Percentiles rank a stretch among this genome's conserved stretches.
These are phyloP conservation scores for Agapornis canus DNA, from an alignment of 2,797 vertebrate species.

Conservation along the genomic window DNA sequence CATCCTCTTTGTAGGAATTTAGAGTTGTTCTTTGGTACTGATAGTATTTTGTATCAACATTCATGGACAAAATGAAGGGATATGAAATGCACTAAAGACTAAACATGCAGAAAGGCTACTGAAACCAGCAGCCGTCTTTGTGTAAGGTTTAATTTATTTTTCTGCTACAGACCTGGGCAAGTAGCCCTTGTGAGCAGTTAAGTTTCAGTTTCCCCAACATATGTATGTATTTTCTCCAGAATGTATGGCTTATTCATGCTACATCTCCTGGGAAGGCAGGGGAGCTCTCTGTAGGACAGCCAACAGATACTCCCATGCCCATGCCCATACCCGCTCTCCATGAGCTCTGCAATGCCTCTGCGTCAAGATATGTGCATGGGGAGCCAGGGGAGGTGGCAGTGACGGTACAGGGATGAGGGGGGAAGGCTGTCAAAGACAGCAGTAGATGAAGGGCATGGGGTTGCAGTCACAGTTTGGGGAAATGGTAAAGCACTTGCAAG, in stretches of 20 bases:
- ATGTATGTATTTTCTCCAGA: neutral
- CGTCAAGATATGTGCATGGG: accelerated
- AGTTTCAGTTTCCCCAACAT: neutral
- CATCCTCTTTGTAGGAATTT: neutral
- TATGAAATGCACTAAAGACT: neutral
- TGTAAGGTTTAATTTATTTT: neutral
- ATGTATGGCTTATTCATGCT: neutral
- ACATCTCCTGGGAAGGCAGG: neutral
- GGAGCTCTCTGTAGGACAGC: neutral
- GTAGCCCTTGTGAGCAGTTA: neutral
- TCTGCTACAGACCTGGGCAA: neutral
- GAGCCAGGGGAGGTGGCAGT: accelerated
- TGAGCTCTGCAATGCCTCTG: neutral
- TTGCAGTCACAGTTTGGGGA: neutral
- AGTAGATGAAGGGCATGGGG: neutral
- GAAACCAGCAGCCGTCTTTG: neutral
- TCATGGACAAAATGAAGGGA: neutral
- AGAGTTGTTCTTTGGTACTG: neutral
- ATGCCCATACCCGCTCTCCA: neutral
- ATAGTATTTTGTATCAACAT: neutral
- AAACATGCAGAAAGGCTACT: neutral
- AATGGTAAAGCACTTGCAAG: neutral
- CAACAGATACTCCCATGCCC: neutral
- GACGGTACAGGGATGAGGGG: neutral
- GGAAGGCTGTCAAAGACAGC: neutral